These are phyloP conservation scores for Beris chalybata DNA, from an alignment of 2,888 invertebrate genomes.

Conservation along the genomic window DNA sequence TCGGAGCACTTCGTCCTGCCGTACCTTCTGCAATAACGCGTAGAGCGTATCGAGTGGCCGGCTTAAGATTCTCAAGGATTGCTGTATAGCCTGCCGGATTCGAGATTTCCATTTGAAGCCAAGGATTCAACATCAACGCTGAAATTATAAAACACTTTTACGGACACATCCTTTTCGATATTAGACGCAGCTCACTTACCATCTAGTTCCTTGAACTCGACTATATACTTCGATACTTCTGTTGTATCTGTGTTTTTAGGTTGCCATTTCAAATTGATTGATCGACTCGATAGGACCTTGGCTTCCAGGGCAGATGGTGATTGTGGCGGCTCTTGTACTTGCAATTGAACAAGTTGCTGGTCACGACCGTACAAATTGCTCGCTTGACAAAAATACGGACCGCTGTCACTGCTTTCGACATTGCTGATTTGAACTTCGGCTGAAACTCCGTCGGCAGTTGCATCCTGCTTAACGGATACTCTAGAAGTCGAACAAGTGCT, in stretches of 20 bases:
- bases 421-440: conserved; percentile 72
- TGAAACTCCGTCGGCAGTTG: conserved; percentile 68
- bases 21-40: conserved; percentile 75
- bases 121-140: conserved; percentile 57
- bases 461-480: conserved; percentile 67
- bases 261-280: conserved; percentile 76
- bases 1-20: conserved; percentile 70
- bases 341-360: conserved; percentile 71
- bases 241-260: conserved; percentile 68
- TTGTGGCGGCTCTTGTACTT: conserved; percentile 76
- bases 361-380: conserved; percentile 73
- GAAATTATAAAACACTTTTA: conserved; percentile 34
- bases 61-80: conserved; percentile 68
- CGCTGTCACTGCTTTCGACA: conserved; percentile 71
- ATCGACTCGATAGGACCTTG: conserved; percentile 70
- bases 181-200: conserved; percentile 56
- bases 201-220: conserved; percentile 68
- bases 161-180: too few relatives aligned
- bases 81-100: conserved; percentile 68
- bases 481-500: conserved; percentile 46
- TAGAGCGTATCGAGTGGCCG: conserved; percentile 70
- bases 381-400: conserved; percentile 77
- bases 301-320: conserved; percentile 69
- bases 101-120: conserved; percentile 68
- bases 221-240: conserved; percentile 70